These are phyloP conservation scores for Conchocele bisecta DNA, from an alignment of 2,888 invertebrate species.

Conservation along the genomic window DNA sequence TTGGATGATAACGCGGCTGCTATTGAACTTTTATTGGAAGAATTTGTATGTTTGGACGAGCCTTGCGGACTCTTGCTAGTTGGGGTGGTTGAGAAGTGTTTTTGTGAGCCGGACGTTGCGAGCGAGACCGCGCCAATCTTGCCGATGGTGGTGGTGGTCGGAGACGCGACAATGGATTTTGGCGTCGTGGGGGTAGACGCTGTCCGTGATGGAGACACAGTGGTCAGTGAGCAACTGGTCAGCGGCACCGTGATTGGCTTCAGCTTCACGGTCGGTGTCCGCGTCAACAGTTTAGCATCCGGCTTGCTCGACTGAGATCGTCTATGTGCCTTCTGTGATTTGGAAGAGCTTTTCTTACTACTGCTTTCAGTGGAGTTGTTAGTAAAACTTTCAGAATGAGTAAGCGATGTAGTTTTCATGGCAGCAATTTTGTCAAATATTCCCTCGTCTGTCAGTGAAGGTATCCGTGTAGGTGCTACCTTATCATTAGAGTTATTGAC, in stretches of 20 bases:
- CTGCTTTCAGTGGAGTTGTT: constrained; percentile 27
- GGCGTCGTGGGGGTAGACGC: constrained; percentile 46
- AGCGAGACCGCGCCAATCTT: constrained; percentile 64
- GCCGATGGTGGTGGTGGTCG: constrained; percentile 66
- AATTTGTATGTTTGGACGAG: constrained; percentile 1
- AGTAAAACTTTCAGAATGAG: constrained; percentile 23
- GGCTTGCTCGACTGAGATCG: constrained; percentile 61
- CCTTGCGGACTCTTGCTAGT: constrained; percentile 45
- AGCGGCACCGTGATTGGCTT: constrained; percentile 88
- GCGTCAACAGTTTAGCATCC: constrained; percentile 74
- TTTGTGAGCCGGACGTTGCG: constrained; percentile 62
- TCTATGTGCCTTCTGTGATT: constrained; percentile 58
- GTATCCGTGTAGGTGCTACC: constrained; percentile 5
- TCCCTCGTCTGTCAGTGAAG: constrained; percentile 50
- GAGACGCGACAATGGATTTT: constrained; percentile 59
- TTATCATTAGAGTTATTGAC: too few relatives aligned
- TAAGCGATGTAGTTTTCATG: constrained; percentile 49
- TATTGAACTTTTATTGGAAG: constrained; percentile 14
- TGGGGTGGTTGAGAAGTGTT: constrained; percentile 29
- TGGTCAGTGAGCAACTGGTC: not conserved
- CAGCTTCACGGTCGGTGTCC: constrained; percentile 78
- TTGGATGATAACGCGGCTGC: constrained; percentile 17
- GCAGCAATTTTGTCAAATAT: constrained; percentile 60
- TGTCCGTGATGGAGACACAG: constrained; percentile 33
- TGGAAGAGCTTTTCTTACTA: constrained; percentile 30